Conservation (phyloP, 2,888 invertebrate genomes). For the Tricholauxania praeusta region DNA sequence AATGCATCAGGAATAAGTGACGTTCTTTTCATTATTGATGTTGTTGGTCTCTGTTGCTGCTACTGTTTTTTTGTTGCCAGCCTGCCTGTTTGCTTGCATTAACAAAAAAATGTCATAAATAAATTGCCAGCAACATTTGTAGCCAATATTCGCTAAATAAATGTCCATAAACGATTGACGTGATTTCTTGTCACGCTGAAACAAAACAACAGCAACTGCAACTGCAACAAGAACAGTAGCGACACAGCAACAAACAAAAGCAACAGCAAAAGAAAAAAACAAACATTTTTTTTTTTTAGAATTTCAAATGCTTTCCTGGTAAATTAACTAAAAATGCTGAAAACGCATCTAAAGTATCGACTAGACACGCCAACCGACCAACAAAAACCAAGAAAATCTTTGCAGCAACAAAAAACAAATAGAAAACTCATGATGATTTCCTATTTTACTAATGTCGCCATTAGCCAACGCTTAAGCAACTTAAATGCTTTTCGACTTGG, state of each 20-base stretch:
- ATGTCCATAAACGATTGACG: conserved; percentile 64
- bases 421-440: conserved; percentile 53
- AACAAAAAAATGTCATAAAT: conserved; percentile 48
- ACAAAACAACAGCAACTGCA: conserved; percentile 31
- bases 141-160: conserved; percentile 59
- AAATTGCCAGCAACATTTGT: conserved; percentile 55
- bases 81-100: conserved; percentile 42
- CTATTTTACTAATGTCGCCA: conserved; percentile 65
- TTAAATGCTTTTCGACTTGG: conserved; percentile 61
- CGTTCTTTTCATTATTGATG: conserved; percentile 30
- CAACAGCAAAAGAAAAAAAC: conserved; percentile 36
- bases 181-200: conserved; percentile 51
- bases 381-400: conserved; percentile 28
- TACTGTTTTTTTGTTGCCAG: conserved; percentile 33
- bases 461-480: conserved; percentile 50
- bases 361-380: conserved; percentile 7
- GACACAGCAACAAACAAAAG: conserved; percentile 40
- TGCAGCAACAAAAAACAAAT: conserved; percentile 21
- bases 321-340: conserved; percentile 66
- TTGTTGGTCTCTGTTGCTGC: conserved; percentile 39
- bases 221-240: conserved; percentile 47
- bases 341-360: conserved; percentile 50
- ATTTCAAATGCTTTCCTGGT: conserved; percentile 64
- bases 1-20: conserved; percentile 24
- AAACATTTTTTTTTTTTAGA: conserved; percentile 51